A percentile compares a stretch with the other conserved stretches of the same genome.
These are phyloP conservation scores for Reticulitermes speratus DNA, from an alignment of 1,140 invertebrate genomes.

Conservation along the genomic window DNA sequence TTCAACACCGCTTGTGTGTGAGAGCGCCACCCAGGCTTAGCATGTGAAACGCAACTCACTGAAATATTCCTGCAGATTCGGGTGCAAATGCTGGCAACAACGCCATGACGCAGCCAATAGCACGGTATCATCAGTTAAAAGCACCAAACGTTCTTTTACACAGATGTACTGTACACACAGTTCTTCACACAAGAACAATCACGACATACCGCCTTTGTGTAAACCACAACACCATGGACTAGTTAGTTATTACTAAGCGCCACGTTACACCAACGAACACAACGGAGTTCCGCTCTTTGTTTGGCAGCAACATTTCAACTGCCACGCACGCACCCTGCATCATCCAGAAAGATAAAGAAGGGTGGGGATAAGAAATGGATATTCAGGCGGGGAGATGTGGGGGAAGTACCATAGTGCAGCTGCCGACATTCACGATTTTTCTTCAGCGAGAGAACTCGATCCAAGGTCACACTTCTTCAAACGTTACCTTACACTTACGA, in stretches of 20 bases:
- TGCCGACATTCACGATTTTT: neutral
- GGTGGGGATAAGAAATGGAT: neutral
- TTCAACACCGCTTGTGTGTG: neutral
- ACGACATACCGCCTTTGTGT: neutral
- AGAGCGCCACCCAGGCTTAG: neutral
- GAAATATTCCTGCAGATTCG: neutral
- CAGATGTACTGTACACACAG: neutral
- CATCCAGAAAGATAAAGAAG: neutral
- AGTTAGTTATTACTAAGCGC: neutral
- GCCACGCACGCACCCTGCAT: neutral
- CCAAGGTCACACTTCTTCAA: conserved; percentile 3
- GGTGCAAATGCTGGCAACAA: neutral
- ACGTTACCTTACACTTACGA: neutral
- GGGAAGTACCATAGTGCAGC: neutral
- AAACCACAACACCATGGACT: neutral
- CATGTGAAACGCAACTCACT: neutral
- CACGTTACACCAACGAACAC: neutral
- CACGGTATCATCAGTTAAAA: neutral
- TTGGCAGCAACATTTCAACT: neutral
- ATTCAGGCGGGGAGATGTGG: neutral
- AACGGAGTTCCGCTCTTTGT: neutral
- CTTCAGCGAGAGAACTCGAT: neutral
- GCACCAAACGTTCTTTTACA: neutral
- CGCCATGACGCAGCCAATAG: neutral
- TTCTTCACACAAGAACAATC: neutral